Evolutionary conservation across 1,140 invertebrate species (phyloP), one percentile per base, ranked within the genome.

Genomic region (Drosophila arawakana): DNA sequence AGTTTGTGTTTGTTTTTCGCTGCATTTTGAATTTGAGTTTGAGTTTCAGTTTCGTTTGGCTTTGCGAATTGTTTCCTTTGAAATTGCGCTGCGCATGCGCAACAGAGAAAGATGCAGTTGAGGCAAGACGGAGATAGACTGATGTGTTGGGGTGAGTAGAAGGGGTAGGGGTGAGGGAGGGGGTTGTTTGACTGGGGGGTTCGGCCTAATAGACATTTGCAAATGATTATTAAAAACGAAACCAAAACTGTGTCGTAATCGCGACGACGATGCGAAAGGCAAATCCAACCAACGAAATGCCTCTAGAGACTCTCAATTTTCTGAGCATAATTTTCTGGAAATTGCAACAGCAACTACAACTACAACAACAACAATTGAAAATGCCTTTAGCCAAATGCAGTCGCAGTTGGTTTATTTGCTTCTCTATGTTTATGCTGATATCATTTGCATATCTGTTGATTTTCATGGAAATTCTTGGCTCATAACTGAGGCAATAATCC

Each of bases 141-240:
- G 30, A 54, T n/a, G 13, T 21, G 18, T 1, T 30, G 6, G 25
- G 25, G 25, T 4, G 6, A 30, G 25, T 6, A 30, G 25, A 5
- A 30, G 25, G 3, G 25, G 25, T 30, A 30, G 41, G n/a, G 34
- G 47, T 5, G 21, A 15, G 37, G 6, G 55, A 18, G 8, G 13
- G 35, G 18, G 49, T 2, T 2, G 15, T 35, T 65, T 55, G 44
- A 68, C 11, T 44, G 25, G 60, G 78, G 70, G 61, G 54, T 60
- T 39, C 43, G 44, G 44, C 30, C 72, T 66, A 73, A 79, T 86
- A 76, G 76, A 73, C 76, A 85, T 78, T 80, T 78, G 74, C 72
- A 67, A 79, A 74, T 73, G 62, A 82, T 86, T 86, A 86, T 74
- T 86, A 85, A 86, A 86, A 80, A 79, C 78, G 81, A 84, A 84